phyloP scores from a whole-genome alignment of 2,113 vertebrate genomes.

The Natator depressus region DNA sequence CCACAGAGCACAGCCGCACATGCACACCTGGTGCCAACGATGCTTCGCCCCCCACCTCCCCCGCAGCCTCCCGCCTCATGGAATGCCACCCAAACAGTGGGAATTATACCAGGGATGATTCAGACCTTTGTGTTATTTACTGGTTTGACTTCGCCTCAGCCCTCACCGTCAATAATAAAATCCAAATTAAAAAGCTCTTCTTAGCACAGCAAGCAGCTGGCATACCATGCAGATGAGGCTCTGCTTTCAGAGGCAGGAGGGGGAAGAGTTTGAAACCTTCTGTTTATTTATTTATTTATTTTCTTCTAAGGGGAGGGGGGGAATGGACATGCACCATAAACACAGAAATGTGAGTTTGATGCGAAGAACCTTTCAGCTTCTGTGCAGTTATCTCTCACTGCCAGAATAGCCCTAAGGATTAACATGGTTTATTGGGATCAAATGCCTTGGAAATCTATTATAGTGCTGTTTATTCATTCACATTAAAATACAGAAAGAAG shows the following conservation, averaged over 20 bases:
- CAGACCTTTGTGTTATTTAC: slow-evolving; percentile 6
- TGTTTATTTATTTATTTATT: slow-evolving; percentile 6
- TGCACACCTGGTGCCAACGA: not conserved
- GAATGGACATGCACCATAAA: slow-evolving; percentile 59
- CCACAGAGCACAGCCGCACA: not conserved
- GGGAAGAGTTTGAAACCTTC: slow-evolving; percentile 6
- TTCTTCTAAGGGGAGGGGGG: not conserved
- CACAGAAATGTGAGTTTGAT: slow-evolving; percentile 73
- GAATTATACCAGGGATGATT: not conserved
- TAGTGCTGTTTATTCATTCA: slow-evolving; percentile 72
- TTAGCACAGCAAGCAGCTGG: slow-evolving; percentile 2
- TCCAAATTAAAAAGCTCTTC: slow-evolving; percentile 12
- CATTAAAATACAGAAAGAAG: slow-evolving; percentile 73
- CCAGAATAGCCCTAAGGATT: slow-evolving; percentile 84
- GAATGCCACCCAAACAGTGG: not conserved
- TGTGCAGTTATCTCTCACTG: slow-evolving; percentile 78
- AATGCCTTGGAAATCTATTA: slow-evolving; percentile 79
- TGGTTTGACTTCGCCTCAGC: slow-evolving; percentile 6
- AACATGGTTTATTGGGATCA: slow-evolving; percentile 84
- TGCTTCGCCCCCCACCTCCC: not conserved
- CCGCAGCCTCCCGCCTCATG: not conserved
- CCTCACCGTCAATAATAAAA: slow-evolving; percentile 31
- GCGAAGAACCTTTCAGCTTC: slow-evolving; percentile 79
- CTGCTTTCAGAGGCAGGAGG: not conserved
- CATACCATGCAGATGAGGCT: not conserved